Evolutionary conservation across 2,797 vertebrate species (phyloP), one percentile per base, ranked within the genome.

Genomic region (Melanotaenia maccullochi): DNA sequence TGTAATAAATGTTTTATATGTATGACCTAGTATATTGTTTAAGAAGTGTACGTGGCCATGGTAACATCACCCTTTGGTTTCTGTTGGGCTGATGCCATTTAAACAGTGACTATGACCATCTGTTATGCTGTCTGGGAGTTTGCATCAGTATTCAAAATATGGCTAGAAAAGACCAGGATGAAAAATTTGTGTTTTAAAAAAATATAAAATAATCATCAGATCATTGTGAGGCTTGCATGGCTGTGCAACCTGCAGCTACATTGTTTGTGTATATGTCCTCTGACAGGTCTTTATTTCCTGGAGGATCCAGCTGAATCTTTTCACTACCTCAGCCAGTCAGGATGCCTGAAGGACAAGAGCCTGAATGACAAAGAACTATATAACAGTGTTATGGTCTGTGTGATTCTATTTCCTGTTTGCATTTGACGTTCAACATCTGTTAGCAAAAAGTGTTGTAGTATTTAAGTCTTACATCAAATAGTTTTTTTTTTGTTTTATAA

Each of bases 331-430:
- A 95, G 91, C 88, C 96, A 97, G 78, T 96, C 96, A 51, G 96
- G 96, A 59, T 97, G 97, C 80, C 88, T 96, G 83, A 95, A 94
- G 69, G 96, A 96, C 82, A 95, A 96, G 82, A 96, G 94, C 75
- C 90, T 97, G 71, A 95, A 97, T 66, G 97, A 98, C 64, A 89
- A 87, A 82, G 94, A 95, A 56, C 93, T 96, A 84, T 97, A 94
- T 75, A 94, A 95, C 83, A 97, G 96, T 51, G 96, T 98, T 60
- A 96, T 97, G 97, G 97, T 98, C 82, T 92, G 90, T 85, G 51
- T 24, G 1, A 3, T 38, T 14, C 22, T 24, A 11, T 42, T 60
- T 35, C 24, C 49, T 24, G 5, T 28, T n/a, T 24, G 1, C 28
- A 5, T 65, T 24, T 56, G 4, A 32, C 14, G 4, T 58, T 28